Evolutionary conservation across 1,140 invertebrate species (phyloP), one percentile per base, ranked within the genome.

Genomic region (Trissolcus basalis): DNA sequence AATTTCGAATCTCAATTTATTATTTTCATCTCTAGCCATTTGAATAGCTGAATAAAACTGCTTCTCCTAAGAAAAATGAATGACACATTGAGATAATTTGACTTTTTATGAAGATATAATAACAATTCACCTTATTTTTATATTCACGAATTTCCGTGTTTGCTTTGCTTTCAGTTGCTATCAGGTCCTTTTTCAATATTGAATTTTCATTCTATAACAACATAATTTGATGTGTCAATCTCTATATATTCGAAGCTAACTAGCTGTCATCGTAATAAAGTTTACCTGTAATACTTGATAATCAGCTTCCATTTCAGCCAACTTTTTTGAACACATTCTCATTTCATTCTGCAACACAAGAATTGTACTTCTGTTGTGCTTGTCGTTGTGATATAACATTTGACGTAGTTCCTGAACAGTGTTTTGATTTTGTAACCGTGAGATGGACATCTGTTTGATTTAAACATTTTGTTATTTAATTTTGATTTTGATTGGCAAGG

Each of bases 221-320:
- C 12, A 43, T n/a, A n/a, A 43, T 9, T 43, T 11, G n/a, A 27
- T 15, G 41, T 48, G 49, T 35, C 43, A 61, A 55, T 13, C 35
- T 35, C 47, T 49, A 44, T 1, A 35, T 6, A 35, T 10, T 10
- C 5, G 33, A 35, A 35, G 33, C n/a, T n/a, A n/a, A n/a, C n/a
- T n/a, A n/a, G n/a, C n/a, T n/a, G n/a, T n/a, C n/a, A n/a, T n/a
- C 33, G 10, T 35, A 11, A 39, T 39, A n/a, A 39, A 35, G 10
- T 39, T 39, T 79, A 85, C 85, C 71, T 85, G 80, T 11, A 84
- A 56, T 0, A 85, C 54, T 77, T 85, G 72, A 58, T 83, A 80
- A 79, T 87, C 81, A 5, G 79, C 81, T 78, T 85, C 74, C 4
- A 86, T 48, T 50, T 81, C 79, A 7, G 64, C 80, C 58, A 83